Evolutionary conservation across 1,140 invertebrate genomes (phyloP), one percentile per base, ranked within the genome.

Genomic region (Drosophila nasuta): DNA sequence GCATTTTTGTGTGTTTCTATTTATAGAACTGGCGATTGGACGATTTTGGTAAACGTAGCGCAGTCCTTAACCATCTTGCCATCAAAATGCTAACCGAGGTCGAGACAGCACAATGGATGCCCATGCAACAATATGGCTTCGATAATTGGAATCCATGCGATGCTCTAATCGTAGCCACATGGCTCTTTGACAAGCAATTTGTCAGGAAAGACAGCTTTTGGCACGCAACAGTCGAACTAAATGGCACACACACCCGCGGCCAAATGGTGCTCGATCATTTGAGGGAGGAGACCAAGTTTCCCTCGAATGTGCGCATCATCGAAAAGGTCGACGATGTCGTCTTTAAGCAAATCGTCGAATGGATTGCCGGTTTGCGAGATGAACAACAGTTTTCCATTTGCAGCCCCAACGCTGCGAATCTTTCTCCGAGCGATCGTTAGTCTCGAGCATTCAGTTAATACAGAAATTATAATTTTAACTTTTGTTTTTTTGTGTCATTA

Each of bases 181-280:
- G 94, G 49, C 71, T 96, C 3, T 89, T 92, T 74, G 93, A 93
- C 1, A 28, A 92, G 1, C 64, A 66, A 7, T 75, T 93, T 11
- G 82, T 93, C 15, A 74, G 59, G 3, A 91, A 93, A 70, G 63
- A 79, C 41, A 86, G 76, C 7, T 66, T 75, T 2, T 93, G 93
- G 86, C 93, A 94, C 73, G 93, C 93, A 3, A 93, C 93, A 20
- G 94, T 95, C 2, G 95, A 95, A 78, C 87, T 95, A 6, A 74
- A 81, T 56, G 95, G 95, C 13, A 77, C 73, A 8, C 93, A 92
- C 71, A 95, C 95, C 1, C 92, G 95, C 77, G 95, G 95, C 2
- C 94, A 95, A 88, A 93, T 95, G 70, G 93, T 95, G 0, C 83
- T 95, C 30, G 94, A 95, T 93, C 94, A 95, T 85, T 75, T 93